These are phyloP conservation scores for Drosophila nasuta DNA, from an alignment of 1,140 invertebrate species.

Conservation along the genomic window DNA sequence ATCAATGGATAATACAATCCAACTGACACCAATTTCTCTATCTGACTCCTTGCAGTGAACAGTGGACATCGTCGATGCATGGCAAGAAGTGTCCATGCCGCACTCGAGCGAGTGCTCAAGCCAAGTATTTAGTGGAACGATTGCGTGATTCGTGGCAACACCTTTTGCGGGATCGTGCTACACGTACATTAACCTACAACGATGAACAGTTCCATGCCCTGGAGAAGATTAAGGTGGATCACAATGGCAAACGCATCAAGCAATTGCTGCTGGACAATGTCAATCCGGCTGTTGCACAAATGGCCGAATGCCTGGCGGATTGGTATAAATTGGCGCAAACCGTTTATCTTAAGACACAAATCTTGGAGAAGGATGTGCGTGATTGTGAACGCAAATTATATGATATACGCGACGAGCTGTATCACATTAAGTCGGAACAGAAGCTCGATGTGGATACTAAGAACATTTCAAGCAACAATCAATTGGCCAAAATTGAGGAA, in stretches of 20 bases:
- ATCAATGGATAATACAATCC: not conserved
- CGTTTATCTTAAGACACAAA: constrained; percentile 89
- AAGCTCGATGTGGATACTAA: constrained; percentile 69
- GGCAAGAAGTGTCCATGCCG: constrained; percentile 89
- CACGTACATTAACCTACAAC: constrained; percentile 93
- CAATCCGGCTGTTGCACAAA: constrained; percentile 87
- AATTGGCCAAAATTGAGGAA: constrained; percentile 77
- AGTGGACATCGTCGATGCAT: constrained; percentile 90
- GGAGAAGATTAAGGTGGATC: constrained; percentile 90
- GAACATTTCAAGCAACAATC: constrained; percentile 69
- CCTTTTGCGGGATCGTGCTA: constrained; percentile 93
- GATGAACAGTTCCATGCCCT: constrained; percentile 97
- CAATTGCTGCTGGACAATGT: constrained; percentile 88
- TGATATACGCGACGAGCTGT: constrained; percentile 74
- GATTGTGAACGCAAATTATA: constrained; percentile 85
- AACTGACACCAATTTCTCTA: not conserved
- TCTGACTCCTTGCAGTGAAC: constrained; percentile 81
- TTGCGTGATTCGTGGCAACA: constrained; percentile 96
- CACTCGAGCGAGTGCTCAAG: constrained; percentile 89
- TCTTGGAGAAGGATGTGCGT: constrained; percentile 89
- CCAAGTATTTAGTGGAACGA: constrained; percentile 91
- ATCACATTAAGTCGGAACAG: constrained; percentile 72
- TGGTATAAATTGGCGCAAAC: constrained; percentile 94
- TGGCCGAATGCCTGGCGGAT: constrained; percentile 90
- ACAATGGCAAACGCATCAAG: constrained; percentile 89